These are phyloP conservation scores for Hippolais icterina DNA, from an alignment of 2,113 vertebrate species.

Conservation along the genomic window DNA sequence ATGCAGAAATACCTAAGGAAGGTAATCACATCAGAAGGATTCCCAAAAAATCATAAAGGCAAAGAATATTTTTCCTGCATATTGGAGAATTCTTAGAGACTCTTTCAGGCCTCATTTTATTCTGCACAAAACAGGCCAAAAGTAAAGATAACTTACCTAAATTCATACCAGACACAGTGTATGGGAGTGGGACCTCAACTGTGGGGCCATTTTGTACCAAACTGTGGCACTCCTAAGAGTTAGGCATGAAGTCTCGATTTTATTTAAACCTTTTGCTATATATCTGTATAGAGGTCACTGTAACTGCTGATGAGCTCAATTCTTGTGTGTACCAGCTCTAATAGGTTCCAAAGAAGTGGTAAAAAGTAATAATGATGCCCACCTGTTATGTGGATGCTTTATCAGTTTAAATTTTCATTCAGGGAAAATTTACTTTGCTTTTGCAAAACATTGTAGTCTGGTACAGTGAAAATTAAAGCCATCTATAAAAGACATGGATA, in stretches of 20 bases:
- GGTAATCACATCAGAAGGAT: not conserved
- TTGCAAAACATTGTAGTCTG: not conserved
- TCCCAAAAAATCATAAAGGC: not conserved
- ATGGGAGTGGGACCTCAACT: not conserved
- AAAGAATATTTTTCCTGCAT: not conserved
- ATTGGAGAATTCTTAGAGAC: not conserved
- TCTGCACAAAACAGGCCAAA: not conserved
- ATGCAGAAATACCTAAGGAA: not conserved
- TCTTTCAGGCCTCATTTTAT: not conserved
- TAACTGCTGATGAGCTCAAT: not conserved
- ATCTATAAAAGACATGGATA: conserved; percentile 26
- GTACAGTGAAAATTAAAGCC: conserved; percentile 33
- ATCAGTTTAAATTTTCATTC: not conserved
- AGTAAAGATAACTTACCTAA: not conserved
- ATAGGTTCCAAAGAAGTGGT: not conserved
- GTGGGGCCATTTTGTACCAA: not conserved
- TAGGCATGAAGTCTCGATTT: not conserved
- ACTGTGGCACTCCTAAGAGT: not conserved
- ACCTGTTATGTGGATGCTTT: not conserved
- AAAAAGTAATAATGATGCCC: not conserved
- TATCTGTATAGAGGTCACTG: not conserved
- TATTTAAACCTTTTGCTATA: not conserved
- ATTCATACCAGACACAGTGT: not conserved
- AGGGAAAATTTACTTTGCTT: not conserved
- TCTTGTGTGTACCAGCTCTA: not conserved